Conservation (phyloP, 1,140 invertebrate species). For the Ylistrum balloti region DNA sequence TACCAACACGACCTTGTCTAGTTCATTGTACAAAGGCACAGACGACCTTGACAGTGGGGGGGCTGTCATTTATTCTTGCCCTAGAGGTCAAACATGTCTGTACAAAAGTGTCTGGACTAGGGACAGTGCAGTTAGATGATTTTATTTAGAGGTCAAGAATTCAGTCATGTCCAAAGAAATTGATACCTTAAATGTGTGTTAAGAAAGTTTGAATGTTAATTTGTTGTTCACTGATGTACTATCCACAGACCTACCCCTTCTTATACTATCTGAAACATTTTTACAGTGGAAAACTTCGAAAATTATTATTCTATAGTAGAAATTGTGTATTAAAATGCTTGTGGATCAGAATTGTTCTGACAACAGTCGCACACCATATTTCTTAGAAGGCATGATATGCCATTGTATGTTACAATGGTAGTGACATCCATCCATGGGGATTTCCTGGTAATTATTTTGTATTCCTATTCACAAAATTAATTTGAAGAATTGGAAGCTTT, state of each 20-base stretch:
- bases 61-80: slow-evolving; percentile 25
- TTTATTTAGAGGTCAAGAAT: background rate
- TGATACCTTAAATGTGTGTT: background rate
- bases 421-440: background rate
- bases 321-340: too few relatives aligned
- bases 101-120: background rate
- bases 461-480: background rate
- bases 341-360: too few relatives aligned
- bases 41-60: background rate
- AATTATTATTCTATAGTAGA: too few relatives aligned
- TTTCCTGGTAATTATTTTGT: background rate
- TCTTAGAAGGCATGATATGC: background rate
- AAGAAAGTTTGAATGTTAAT: background rate
- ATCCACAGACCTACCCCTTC: too few relatives aligned
- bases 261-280: too few relatives aligned
- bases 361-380: background rate
- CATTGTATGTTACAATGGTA: too few relatives aligned
- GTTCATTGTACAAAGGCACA: background rate
- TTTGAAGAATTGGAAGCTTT: background rate
- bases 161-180: background rate
- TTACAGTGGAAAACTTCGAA: too few relatives aligned
- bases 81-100: slow-evolving; percentile 15
- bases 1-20: background rate
- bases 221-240: too few relatives aligned
- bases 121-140: background rate